phyloP scores from a whole-genome alignment of 2,113 vertebrate species.

The Syrrhaptes paradoxus region DNA sequence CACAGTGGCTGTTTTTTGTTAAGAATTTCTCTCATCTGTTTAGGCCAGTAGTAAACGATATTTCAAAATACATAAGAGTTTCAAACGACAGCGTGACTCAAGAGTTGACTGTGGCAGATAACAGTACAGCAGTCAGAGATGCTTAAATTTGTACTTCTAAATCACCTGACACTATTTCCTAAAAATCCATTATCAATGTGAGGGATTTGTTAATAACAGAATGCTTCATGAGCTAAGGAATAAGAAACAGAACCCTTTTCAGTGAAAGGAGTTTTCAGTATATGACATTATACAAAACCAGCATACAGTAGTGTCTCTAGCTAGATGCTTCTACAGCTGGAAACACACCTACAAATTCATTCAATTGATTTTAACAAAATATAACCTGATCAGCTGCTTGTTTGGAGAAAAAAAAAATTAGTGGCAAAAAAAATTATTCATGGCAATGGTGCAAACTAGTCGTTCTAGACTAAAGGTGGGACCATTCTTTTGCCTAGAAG shows the following conservation, averaged over 20 bases:
- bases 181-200: neutral
- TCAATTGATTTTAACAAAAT: neutral
- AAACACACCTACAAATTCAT: neutral
- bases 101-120: neutral
- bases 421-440: neutral
- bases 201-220: neutral
- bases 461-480: neutral
- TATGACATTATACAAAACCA: neutral
- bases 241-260: neutral
- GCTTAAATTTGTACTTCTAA: neutral
- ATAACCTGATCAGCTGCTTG: neutral
- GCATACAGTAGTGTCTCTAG: neutral
- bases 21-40: neutral
- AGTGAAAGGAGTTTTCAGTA: neutral
- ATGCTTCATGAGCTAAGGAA: neutral
- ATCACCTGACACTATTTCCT: neutral
- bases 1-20: neutral
- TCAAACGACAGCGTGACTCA: neutral
- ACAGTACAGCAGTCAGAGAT: neutral
- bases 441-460: neutral
- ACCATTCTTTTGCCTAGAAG: neutral
- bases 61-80: neutral
- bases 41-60: neutral
- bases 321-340: neutral
- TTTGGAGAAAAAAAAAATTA: neutral